phyloP scores from a whole-genome alignment of 1,140 invertebrate species.

The Anastatus disparis region DNA sequence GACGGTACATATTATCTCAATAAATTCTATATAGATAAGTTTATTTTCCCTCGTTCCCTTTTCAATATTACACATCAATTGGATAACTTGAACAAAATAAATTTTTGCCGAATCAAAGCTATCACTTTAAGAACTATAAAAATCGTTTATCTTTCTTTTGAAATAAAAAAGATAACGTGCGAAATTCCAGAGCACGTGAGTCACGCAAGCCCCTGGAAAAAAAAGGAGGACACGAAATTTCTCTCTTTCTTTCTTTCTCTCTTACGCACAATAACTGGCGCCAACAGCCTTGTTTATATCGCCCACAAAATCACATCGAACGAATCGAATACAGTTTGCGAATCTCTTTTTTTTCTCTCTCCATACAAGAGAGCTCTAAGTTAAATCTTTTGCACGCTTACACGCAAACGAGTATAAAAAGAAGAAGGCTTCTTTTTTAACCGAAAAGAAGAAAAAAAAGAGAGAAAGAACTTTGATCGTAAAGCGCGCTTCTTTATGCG shows the following conservation, averaged over 20 bases:
- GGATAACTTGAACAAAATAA: too few species aligned
- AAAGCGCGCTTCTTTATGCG: slow-evolving; percentile 27
- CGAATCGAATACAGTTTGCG: slow-evolving; percentile 19
- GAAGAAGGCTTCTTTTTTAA: too few species aligned
- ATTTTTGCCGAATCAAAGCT: too few species aligned
- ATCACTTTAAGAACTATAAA: too few species aligned
- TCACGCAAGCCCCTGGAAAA: slow-evolving; percentile 27
- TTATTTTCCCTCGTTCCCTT: too few species aligned
- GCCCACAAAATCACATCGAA: slow-evolving; percentile 15
- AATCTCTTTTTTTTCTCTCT: not conserved
- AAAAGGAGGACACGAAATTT: not conserved
- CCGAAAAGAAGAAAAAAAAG: not conserved
- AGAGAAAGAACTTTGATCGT: slow-evolving; percentile 13
- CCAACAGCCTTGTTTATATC: slow-evolving; percentile 39
- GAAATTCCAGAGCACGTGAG: slow-evolving; percentile 20
- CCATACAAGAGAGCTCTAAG: slow-evolving; percentile 1
- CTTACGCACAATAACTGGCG: slow-evolving; percentile 12
- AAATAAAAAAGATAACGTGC: too few species aligned
- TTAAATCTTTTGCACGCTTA: slow-evolving; percentile 19
- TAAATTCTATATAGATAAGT: too few species aligned
- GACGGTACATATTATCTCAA: too few species aligned
- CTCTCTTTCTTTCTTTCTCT: too few species aligned
- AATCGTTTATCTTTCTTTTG: too few species aligned
- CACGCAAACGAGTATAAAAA: slow-evolving; percentile 31
- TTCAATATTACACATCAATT: too few species aligned